Base-by-base conservation (phyloP, 53 echinoderm and acorn worm species). In the Arbacia lixula region DNA sequence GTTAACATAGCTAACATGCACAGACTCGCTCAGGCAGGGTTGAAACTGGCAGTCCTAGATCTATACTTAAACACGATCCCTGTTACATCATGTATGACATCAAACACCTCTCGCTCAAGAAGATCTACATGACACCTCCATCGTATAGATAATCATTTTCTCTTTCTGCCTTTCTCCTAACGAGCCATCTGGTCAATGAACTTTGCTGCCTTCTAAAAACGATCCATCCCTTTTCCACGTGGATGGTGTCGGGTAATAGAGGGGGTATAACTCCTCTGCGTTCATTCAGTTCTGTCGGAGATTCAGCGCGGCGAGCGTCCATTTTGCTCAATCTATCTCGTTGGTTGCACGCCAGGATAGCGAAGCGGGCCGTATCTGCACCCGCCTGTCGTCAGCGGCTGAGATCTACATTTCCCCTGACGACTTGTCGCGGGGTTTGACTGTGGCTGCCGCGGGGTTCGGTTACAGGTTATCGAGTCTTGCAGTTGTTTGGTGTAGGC, bases 141-240 rank as follows among this genome's bases (percentile, higher is more conserved):
- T n/a, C n/a, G n/a, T n/a, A n/a, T n/a, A n/a, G n/a, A n/a, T n/a
- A n/a, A n/a, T n/a, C n/a, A n/a, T n/a, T n/a, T n/a, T n/a, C n/a
- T n/a, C n/a, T n/a, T n/a, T n/a, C n/a, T n/a, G n/a, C n/a, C n/a
- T n/a, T n/a, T n/a, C n/a, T n/a, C n/a, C n/a, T n/a, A n/a, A n/a
- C n/a, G n/a, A n/a, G n/a, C n/a, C n/a, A n/a, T 42, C 56, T 77
- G 78, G 78, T 77, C 78, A 77, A 12, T 77, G 78, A 77, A 77
- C 78, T 60, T 77, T 58, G 11, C 78, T 12, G 35, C 36, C 14
- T 58, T 77, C 58, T 77, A 77, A 40, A 73, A 77, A 77, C 40
- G 60, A 77, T 77, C 78, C 36, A 57, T 77, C 40, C 60, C 20
- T 0, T 77, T 77, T 69, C 69, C 42, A n/a, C n/a, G 69, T 69